These are phyloP conservation scores for Graphium colonna DNA, from an alignment of 2,888 invertebrate species.

Conservation along the genomic window DNA sequence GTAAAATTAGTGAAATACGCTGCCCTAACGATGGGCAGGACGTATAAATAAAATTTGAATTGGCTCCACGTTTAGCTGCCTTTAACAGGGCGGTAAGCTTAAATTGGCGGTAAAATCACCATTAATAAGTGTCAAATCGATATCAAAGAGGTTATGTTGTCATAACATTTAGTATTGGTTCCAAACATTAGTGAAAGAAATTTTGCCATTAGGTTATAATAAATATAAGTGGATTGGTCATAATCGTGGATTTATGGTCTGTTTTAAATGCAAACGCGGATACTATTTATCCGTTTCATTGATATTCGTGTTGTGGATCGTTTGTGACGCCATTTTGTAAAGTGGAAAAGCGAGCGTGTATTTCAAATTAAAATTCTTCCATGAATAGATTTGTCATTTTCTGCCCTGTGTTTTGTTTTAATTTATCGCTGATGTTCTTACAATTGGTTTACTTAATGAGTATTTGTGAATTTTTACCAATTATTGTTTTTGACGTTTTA, in stretches of 20 bases:
- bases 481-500: background rate
- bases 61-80: conserved; percentile 53
- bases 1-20: conserved; percentile 68
- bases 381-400: background rate
- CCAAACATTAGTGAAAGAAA: conserved; percentile 18
- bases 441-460: no score
- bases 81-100: conserved; percentile 44
- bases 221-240: conserved; percentile 8
- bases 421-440: conserved; percentile 2
- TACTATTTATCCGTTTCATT: conserved; percentile 16
- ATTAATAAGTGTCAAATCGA: conserved; percentile 36
- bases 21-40: conserved; percentile 62
- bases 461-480: background rate
- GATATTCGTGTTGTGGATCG: conserved; percentile 13
- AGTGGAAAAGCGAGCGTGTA: conserved; percentile 3
- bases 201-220: conserved; percentile 13
- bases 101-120: conserved; percentile 46
- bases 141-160: conserved; percentile 30
- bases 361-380: conserved; percentile 7
- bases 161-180: conserved; percentile 21
- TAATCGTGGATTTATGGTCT: conserved; percentile 10
- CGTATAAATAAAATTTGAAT: conserved; percentile 68
- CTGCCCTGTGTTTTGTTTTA: background rate
- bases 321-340: conserved; percentile 15
- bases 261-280: conserved; percentile 14